These are phyloP conservation scores for Chironomus striatipennis DNA, from an alignment of 1,140 invertebrate species.

Conservation along the genomic window DNA sequence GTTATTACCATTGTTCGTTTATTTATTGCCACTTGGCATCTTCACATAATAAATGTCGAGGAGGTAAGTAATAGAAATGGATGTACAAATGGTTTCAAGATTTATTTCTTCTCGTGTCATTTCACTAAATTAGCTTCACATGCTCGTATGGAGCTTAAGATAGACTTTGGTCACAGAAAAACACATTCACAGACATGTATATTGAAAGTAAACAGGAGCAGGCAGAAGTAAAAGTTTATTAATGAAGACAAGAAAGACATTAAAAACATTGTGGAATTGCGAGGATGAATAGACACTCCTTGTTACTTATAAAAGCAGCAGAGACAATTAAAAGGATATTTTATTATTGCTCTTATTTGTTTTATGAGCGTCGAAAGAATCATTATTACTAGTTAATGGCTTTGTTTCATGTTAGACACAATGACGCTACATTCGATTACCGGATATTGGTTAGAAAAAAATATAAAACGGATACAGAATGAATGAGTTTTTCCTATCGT, in stretches of 20 bases:
- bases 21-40: not conserved
- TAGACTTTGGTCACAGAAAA: not conserved
- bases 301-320: not conserved
- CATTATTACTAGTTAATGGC: slow-evolving; percentile 17
- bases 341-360: slow-evolving; percentile 19
- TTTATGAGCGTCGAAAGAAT: slow-evolving; percentile 16
- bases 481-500: not conserved
- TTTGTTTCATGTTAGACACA: slow-evolving; percentile 7
- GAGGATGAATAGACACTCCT: not conserved
- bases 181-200: not conserved
- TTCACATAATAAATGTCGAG: too few relatives aligned
- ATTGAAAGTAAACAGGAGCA: not conserved
- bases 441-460: not conserved
- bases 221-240: too few relatives aligned
- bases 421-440: not conserved
- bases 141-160: not conserved
- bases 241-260: too few relatives aligned
- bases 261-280: too few relatives aligned
- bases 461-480: not conserved
- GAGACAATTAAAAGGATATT: slow-evolving; percentile 22
- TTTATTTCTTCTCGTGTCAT: slow-evolving; percentile 19
- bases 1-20: not conserved
- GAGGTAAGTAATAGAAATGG: too few relatives aligned
- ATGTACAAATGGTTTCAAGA: not conserved
- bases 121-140: slow-evolving; percentile 21